Conservation (phyloP, 2,113 vertebrate genomes). For the Brachyistius frenatus region DNA sequence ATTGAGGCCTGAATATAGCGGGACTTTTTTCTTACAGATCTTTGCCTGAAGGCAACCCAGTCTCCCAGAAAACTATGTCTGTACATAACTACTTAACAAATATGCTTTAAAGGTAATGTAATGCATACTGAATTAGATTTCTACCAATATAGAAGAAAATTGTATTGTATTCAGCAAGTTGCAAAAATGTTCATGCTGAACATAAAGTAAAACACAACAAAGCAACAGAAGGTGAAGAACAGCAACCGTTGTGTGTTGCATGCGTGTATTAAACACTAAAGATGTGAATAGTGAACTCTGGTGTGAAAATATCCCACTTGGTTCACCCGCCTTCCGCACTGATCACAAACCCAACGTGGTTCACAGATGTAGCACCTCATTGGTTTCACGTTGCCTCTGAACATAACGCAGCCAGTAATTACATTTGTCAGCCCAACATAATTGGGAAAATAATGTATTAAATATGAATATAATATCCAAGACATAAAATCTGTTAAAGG, state of each 20-base stretch:
- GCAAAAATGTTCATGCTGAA: neutral
- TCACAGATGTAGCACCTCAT: neutral
- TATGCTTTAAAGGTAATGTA: neutral
- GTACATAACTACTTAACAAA: neutral
- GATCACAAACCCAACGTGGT: neutral
- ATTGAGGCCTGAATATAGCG: constrained; percentile 57
- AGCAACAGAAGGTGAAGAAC: too few relatives aligned
- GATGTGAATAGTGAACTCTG: neutral
- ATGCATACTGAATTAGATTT: neutral
- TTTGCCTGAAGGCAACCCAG: constrained; percentile 36
- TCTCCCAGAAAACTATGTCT: neutral
- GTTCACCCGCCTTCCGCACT: neutral
- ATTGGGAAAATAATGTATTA: constrained; percentile 12
- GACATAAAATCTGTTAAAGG: neutral
- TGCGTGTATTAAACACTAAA: neutral
- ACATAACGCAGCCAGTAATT: constrained; percentile 9
- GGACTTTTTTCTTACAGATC: constrained; percentile 7
- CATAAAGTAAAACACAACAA: too few relatives aligned
- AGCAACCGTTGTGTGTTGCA: too few relatives aligned
- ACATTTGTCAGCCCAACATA: constrained; percentile 14
- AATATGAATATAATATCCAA: constrained; percentile 10
- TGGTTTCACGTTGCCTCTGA: neutral
- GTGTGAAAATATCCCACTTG: neutral
- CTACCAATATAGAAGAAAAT: neutral
- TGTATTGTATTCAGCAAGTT: neutral